phyloP scores from a whole-genome alignment of 2,113 vertebrate genomes.

The Ascaphus truei region DNA sequence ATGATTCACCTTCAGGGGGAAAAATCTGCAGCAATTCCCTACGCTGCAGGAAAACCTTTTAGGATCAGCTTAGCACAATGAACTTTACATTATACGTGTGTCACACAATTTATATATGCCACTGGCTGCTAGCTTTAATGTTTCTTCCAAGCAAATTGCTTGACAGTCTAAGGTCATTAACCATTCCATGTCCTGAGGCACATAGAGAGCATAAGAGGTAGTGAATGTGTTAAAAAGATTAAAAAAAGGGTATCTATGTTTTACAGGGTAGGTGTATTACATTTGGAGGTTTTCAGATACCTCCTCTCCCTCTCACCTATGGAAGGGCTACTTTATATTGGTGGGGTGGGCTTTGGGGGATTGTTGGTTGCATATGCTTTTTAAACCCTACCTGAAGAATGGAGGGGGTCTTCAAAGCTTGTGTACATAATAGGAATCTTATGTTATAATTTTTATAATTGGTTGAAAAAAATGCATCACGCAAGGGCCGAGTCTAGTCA shows the following conservation, averaged over 20 bases:
- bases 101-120: neutral
- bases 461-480: too few relatives aligned
- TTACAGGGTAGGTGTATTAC: too few relatives aligned
- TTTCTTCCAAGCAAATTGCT: neutral
- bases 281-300: too few relatives aligned
- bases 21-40: slow-evolving; percentile 1
- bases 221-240: slow-evolving; percentile 3
- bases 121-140: slow-evolving; percentile 10
- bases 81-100: neutral
- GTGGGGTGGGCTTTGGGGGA: too few relatives aligned
- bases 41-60: slow-evolving; percentile 11
- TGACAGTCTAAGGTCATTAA: neutral
- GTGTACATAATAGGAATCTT: too few relatives aligned
- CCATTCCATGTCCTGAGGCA: neutral
- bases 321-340: too few relatives aligned
- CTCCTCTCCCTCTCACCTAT: too few relatives aligned
- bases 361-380: too few relatives aligned
- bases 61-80: slow-evolving; percentile 14
- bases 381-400: too few relatives aligned
- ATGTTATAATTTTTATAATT: too few relatives aligned
- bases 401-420: too few relatives aligned
- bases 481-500: too few relatives aligned
- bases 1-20: neutral
- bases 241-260: neutral
- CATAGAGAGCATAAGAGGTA: neutral